These are phyloP conservation scores for Teleogryllus occipitalis DNA, from an alignment of 1,140 invertebrate species.

Conservation along the genomic window DNA sequence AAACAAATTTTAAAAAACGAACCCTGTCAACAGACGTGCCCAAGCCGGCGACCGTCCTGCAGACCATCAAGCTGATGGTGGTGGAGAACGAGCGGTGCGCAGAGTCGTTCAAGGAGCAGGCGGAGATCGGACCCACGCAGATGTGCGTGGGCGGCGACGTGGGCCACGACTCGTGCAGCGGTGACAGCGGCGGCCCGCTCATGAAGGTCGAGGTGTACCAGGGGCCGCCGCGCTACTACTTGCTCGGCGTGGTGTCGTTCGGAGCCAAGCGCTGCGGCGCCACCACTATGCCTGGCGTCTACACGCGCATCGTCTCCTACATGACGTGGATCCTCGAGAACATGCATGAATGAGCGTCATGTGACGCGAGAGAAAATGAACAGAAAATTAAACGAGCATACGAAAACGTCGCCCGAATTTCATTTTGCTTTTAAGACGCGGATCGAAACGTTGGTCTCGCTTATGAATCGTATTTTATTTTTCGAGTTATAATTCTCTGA, in stretches of 20 bases:
- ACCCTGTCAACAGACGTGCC: conserved; percentile 10
- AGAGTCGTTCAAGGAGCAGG: conserved; percentile 36
- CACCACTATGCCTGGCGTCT: conserved; percentile 42
- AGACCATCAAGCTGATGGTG: conserved; percentile 39
- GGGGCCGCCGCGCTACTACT: conserved; percentile 37
- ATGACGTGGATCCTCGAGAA: conserved; percentile 45
- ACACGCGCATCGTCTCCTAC: conserved; percentile 44
- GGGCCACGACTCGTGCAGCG: conserved; percentile 31
- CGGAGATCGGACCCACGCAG: conserved; percentile 37
- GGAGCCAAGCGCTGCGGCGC: conserved; percentile 49
- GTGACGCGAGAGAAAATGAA: no score
- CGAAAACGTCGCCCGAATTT: no score
- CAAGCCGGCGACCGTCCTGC: conserved; percentile 25
- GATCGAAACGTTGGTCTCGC: no score
- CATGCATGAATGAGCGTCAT: conserved; percentile 32
- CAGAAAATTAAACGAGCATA: no score
- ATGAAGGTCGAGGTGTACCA: conserved; percentile 42
- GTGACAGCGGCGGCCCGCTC: conserved; percentile 59
- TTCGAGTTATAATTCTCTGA: no score
- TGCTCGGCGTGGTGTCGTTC: conserved; percentile 60
- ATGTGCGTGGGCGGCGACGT: conserved; percentile 47
- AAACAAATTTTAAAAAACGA: no score
- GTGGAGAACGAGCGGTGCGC: conserved; percentile 35
- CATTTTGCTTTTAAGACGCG: no score
- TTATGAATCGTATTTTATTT: no score